phyloP scores from a whole-genome alignment of 2,888 invertebrate genomes.

The Netelia melanura region DNA sequence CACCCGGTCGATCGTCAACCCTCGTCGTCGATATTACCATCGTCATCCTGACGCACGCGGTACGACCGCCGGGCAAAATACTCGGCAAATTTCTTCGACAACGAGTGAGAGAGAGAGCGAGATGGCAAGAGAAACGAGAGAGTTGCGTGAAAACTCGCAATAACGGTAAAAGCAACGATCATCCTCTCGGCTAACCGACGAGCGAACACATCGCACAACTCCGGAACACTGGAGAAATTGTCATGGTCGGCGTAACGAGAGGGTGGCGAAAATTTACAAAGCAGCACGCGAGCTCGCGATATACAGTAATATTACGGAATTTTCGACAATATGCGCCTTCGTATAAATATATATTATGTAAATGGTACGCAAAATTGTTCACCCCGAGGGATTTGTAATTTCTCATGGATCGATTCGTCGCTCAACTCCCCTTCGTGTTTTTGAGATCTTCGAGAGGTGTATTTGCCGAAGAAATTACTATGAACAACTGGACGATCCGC shows the following conservation, averaged over 20 bases:
- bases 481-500: background rate
- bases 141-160: constrained; percentile 28
- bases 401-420: constrained; percentile 37
- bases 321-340: background rate
- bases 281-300: constrained; percentile 50
- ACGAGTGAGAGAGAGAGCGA: background rate
- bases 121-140: background rate
- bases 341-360: background rate
- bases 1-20: constrained; percentile 54
- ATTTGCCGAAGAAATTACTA: constrained; percentile 32
- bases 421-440: constrained; percentile 25
- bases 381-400: constrained; percentile 55
- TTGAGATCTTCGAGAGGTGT: background rate
- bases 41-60: constrained; percentile 27
- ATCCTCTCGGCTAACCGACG: background rate
- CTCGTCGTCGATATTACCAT: background rate
- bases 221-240: constrained; percentile 31
- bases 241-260: constrained; percentile 48
- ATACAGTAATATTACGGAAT: constrained; percentile 27
- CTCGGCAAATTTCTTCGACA: background rate
- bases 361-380: constrained; percentile 17
- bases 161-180: constrained; percentile 48
- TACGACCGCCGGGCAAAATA: constrained; percentile 36
- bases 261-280: constrained; percentile 48
- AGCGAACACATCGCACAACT: background rate